Percentiles rank a stretch among this genome's conserved stretches.
Evolutionary conservation across 2,888 invertebrate genomes (phyloP).

Genomic region (Hyalella azteca): DNA sequence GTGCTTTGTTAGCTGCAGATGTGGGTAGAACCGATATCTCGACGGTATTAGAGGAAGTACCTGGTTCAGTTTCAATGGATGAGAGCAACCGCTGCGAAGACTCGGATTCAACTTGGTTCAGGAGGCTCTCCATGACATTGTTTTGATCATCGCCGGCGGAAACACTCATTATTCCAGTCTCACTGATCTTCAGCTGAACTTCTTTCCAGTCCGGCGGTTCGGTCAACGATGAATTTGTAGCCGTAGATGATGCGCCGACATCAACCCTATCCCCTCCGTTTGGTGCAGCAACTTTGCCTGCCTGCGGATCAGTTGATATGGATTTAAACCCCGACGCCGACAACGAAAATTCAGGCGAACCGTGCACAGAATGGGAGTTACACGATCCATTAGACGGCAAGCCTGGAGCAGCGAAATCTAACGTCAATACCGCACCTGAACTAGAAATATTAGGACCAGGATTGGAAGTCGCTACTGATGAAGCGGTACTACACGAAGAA

Average conservation of each 20-base stretch:
- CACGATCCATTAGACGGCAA: too few relatives aligned
- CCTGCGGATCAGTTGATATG: background rate
- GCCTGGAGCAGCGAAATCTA: background rate
- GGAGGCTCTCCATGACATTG: conserved; percentile 44
- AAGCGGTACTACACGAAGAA: background rate
- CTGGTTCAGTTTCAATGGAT: conserved; percentile 51
- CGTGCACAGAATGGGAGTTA: too few relatives aligned
- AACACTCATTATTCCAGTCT: conserved; percentile 65
- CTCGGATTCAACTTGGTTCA: conserved; percentile 52
- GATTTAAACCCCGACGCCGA: background rate
- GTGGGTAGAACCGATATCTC: background rate
- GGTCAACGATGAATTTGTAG: background rate
- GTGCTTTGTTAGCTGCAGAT: too few relatives aligned
- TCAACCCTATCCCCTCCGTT: conserved; percentile 21
- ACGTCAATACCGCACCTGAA: background rate
- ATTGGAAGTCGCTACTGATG: background rate
- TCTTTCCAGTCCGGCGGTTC: conserved; percentile 69
- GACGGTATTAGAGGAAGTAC: background rate
- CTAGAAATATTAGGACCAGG: background rate
- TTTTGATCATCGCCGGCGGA: conserved; percentile 47
- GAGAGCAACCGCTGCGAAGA: conserved; percentile 52
- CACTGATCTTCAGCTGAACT: conserved; percentile 72
- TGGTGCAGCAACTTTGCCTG: background rate
- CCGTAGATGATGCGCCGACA: background rate
- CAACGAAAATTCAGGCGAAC: too few relatives aligned